A percentile compares a stretch with the other conserved stretches of the same genome.
Conservation (phyloP, 2,113 vertebrate species). For the Marmota flaviventris region DNA sequence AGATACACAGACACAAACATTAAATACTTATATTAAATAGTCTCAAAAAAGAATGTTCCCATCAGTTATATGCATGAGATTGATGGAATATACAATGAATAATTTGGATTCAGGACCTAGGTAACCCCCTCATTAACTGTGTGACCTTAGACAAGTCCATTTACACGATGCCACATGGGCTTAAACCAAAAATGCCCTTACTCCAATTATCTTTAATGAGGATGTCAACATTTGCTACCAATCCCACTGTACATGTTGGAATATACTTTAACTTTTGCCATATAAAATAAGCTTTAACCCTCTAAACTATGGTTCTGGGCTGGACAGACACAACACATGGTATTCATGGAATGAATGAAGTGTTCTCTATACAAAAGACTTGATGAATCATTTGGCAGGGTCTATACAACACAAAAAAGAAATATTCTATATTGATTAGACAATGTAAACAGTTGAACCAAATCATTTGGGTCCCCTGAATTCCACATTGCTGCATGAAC, state of each 20-base stretch:
- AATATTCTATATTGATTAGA: background rate
- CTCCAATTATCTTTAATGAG: background rate
- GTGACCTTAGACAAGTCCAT: background rate
- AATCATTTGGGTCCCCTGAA: background rate
- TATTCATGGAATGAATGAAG: constrained; percentile 17
- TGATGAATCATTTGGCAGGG: constrained; percentile 16
- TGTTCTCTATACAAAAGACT: background rate
- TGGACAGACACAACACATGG: background rate
- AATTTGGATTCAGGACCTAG: background rate
- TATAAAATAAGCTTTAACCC: background rate
- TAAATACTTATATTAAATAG: background rate
- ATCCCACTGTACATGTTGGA: background rate
- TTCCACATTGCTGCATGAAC: background rate
- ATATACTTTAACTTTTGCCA: background rate
- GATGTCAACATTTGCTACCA: background rate
- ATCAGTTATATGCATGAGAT: background rate
- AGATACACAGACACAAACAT: background rate
- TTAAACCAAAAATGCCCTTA: background rate
- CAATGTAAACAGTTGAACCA: background rate
- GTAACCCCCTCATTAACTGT: background rate
- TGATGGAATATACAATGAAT: background rate
- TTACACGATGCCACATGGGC: background rate
- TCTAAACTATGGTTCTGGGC: background rate
- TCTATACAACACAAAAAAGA: background rate
- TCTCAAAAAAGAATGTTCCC: constrained; percentile 20